A percentile compares a stretch with the other conserved stretches of the same genome.
phyloP scores from a whole-genome alignment of 2,888 invertebrate genomes.

The Pyrocoelia pectoralis region DNA sequence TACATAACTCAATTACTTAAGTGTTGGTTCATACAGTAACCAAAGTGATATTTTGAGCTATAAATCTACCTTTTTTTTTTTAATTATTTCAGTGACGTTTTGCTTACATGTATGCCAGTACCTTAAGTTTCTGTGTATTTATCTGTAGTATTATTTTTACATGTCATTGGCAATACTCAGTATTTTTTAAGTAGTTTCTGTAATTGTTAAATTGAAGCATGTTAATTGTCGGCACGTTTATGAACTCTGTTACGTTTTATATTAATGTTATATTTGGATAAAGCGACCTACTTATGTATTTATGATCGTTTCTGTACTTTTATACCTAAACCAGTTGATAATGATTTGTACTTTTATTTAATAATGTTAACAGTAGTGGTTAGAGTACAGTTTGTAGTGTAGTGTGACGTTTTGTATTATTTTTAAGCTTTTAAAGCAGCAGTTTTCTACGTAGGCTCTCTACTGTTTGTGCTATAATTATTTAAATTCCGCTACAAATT shows the following conservation, averaged over 20 bases:
- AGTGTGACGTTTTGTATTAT: conserved; percentile 36
- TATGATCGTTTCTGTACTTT: conserved; percentile 26
- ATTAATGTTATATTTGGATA: conserved; percentile 3
- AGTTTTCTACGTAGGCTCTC: conserved; percentile 34
- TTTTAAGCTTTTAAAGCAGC: conserved; percentile 32
- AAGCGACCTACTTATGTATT: conserved; percentile 11
- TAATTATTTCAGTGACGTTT: conserved; percentile 8
- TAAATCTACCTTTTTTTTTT: conserved; percentile 32
- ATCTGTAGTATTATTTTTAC: conserved; percentile 37
- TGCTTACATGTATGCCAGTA: conserved; percentile 39
- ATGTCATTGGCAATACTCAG: conserved; percentile 36
- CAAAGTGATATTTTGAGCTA: conserved; percentile 39
- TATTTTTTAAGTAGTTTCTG: conserved; percentile 34
- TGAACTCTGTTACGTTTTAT: conserved; percentile 2
- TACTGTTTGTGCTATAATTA: conserved; percentile 29
- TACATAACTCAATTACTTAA: conserved; percentile 38
- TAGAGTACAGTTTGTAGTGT: conserved; percentile 36
- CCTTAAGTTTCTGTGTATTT: conserved; percentile 37
- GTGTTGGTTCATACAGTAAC: conserved; percentile 32
- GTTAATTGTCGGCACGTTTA: conserved; percentile 2
- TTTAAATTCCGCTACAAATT: conserved; percentile 13
- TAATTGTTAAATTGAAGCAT: conserved; percentile 16
- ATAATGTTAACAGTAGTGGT: conserved; percentile 36
- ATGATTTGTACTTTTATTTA: conserved; percentile 39
- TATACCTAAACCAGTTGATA: conserved; percentile 32